Conservation (phyloP, 2,113 vertebrate species). For the Osmerus mordax region DNA sequence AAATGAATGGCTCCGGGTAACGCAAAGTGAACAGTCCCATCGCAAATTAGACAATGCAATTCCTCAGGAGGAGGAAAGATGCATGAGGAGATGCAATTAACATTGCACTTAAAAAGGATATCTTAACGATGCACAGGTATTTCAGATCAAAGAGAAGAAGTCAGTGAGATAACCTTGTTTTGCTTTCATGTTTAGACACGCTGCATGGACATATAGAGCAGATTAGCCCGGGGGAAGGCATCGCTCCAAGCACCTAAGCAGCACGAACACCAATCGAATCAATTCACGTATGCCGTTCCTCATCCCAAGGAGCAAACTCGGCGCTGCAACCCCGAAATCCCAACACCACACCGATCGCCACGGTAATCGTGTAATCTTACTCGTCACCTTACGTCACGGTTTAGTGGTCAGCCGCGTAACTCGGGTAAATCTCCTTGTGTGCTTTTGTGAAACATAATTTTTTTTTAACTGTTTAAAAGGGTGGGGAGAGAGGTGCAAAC, state of each 20-base stretch:
- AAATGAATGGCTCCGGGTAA: slow-evolving; percentile 70
- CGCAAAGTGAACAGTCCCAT: slow-evolving; percentile 61
- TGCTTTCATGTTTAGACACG: slow-evolving; percentile 59
- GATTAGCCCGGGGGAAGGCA: slow-evolving; percentile 35
- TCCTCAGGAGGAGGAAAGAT: slow-evolving; percentile 42
- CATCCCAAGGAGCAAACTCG: too few species aligned
- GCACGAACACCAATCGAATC: neutral
- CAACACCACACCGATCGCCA: too few species aligned
- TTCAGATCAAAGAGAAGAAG: slow-evolving; percentile 54
- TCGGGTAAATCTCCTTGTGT: too few species aligned
- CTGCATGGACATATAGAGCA: slow-evolving; percentile 26
- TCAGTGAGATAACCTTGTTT: slow-evolving; percentile 52
- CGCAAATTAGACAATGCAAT: slow-evolving; percentile 64
- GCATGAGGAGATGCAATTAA: slow-evolving; percentile 61
- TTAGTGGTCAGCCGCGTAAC: too few species aligned
- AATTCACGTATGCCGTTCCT: too few species aligned
- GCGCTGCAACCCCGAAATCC: too few species aligned
- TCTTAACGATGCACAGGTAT: slow-evolving; percentile 36
- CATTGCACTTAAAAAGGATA: slow-evolving; percentile 19
- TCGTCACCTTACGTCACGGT: too few species aligned
- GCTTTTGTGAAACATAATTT: too few species aligned
- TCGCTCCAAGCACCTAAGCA: too few species aligned
- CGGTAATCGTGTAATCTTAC: too few species aligned
- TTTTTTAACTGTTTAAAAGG: too few species aligned
- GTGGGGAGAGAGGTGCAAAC: too few species aligned